A percentile compares a stretch with the other conserved stretches of the same genome.
Conservation (phyloP, 2,113 vertebrate genomes). For the Ia io region DNA sequence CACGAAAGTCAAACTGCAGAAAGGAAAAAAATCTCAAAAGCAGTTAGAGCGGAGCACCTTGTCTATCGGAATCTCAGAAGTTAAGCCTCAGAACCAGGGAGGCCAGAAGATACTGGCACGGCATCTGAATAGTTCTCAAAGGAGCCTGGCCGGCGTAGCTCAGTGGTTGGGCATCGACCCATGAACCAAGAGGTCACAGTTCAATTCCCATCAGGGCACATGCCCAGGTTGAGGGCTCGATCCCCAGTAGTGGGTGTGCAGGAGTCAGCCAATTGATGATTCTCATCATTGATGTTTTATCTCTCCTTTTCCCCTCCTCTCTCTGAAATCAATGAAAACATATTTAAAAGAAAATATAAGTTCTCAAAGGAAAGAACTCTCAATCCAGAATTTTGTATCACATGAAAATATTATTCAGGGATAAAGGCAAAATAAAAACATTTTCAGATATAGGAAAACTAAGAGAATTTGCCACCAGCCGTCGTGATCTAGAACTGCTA, state of each 20-base stretch:
- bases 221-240: too few relatives aligned
- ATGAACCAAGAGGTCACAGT: too few relatives aligned
- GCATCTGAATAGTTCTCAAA: neutral
- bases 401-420: neutral
- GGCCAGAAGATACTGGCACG: neutral
- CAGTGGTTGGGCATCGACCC: too few relatives aligned
- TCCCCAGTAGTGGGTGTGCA: too few relatives aligned
- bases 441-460: neutral
- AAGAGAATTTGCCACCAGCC: neutral
- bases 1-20: neutral
- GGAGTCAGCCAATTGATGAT: too few relatives aligned
- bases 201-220: too few relatives aligned
- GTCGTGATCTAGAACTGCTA: neutral
- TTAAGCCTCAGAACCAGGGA: neutral
- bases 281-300: too few relatives aligned
- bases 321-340: too few relatives aligned
- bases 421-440: neutral
- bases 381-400: neutral
- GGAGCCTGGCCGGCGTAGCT: too few relatives aligned
- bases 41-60: neutral
- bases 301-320: too few relatives aligned
- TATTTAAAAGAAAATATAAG: too few relatives aligned
- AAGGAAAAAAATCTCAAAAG: neutral
- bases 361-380: neutral
- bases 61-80: neutral